Base-by-base conservation (phyloP, 92 coral and sea anemone species). In the Heliopora coerulea region DNA sequence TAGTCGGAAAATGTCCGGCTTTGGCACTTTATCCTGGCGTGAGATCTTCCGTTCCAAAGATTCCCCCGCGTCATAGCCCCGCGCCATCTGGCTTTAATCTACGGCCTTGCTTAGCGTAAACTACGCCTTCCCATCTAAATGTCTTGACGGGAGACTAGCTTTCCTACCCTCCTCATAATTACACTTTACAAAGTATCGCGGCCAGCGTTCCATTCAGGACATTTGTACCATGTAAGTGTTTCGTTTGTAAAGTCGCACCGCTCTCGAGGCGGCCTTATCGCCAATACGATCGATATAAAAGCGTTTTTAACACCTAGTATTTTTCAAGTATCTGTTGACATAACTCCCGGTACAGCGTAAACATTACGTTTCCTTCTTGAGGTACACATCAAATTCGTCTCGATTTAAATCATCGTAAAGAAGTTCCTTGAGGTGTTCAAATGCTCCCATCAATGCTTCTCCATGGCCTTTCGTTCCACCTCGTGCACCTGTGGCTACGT, bases 381-480 rank as follows among this genome's bases (percentile, higher is more conserved):
- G 79, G 58, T 95, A 95, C 96, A 90, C 89, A 66, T 88, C 96
- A 79, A 95, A 90, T 66, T 95, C 99, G 19, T 90, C 86, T 32
- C 97, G 86, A 65, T 95, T 91, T 54, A 95, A 68, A 72, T 90
- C 96, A 65, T 95, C 99, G 78, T 87, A 83, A 13, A 95, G 78
- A 9, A 95, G 79, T 26, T 95, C 99, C 10, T 90, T 83, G 20
- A 90, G 86, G 52, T 86, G 96, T 66, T 86, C 97, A 31, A 95
- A 73, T 73, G 87, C 87, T 1, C 63, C 63, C n/a, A 86, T 80
- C 35, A 81, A 87, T 19, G 78, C 30, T 19, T 61, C 74, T 17
- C 61, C 84, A 32, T 62, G 21, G 59, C 73, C 15, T 31, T 49
- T 14, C 23, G 19, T 49, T 26, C 70, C 73, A 81, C 61, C 66